Evolutionary conservation across 2,797 vertebrate genomes (phyloP), one percentile per base, ranked within the genome.

Genomic region (Cyprinella venusta): DNA sequence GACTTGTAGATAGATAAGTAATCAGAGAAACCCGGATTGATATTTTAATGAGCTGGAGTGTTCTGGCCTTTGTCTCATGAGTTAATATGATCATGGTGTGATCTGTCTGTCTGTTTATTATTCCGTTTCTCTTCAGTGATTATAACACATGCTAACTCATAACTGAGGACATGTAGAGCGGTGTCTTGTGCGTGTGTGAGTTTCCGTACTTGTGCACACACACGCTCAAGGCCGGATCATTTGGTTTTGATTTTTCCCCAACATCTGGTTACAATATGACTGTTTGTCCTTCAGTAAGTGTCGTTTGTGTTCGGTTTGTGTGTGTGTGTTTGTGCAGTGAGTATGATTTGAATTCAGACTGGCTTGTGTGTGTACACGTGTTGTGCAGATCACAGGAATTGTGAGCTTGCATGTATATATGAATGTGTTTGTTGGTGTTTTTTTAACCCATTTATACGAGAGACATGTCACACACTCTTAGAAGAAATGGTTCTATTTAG

Each of bases 191-290:
- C 52, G 36, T 76, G 59, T 86, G 59, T 81, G 36, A 24, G 75
- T 88, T 78, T 82, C 87, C 67, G 63, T 85, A 87, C 81, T 88
- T 90, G 88, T 86, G 86, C 86, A 64, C 67, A 86, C 85, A 90
- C 30, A 52, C 86, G 88, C 85, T 71, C 87, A 89, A 91, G 89
- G 81, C 87, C 75, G 75, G 38, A 86, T 88, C 92, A 94, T 93
- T 89, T 94, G 94, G 92, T 93, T 94, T 91, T 90, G 88, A 93
- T 95, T 95, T 91, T 72, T 71, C 86, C 86, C 68, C 86, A 69
- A 89, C 93, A 93, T 94, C 92, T 93, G 93, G 91, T 90, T 82
- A 84, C 89, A 92, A 93, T 92, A 89, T 88, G 76, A 59, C 42
- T 90, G 85, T 74, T 81, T 85, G 79, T 72, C 38, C 42, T 70